Evolutionary conservation across 1,140 invertebrate species (phyloP).

Genomic region (Ceratina calcarata): DNA sequence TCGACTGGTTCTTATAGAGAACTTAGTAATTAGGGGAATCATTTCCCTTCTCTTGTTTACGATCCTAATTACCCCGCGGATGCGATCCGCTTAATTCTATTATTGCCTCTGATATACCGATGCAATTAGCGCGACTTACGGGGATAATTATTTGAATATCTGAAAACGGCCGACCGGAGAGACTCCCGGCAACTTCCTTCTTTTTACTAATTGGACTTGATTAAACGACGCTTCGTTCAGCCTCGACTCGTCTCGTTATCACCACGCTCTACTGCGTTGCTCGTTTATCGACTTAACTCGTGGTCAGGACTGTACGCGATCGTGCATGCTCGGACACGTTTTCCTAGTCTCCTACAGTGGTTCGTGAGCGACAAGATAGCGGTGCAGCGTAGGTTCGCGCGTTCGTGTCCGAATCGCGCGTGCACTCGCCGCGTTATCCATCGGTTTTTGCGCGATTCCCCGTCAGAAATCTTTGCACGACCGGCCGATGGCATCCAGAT

Average conservation of each 20-base stretch:
- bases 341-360: slow-evolving; percentile 65
- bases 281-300: slow-evolving; percentile 70
- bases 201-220: not conserved
- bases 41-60: not conserved
- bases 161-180: not conserved
- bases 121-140: not conserved
- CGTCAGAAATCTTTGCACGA: slow-evolving; percentile 57
- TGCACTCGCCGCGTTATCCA: slow-evolving; percentile 23
- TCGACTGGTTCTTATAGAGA: not conserved
- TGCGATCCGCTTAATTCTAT: not conserved
- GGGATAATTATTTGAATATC: not conserved
- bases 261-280: not conserved
- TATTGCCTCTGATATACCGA: not conserved
- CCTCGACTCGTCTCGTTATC: not conserved
- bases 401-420: slow-evolving; percentile 44
- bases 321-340: slow-evolving; percentile 74
- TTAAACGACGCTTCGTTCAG: not conserved
- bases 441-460: slow-evolving; percentile 56
- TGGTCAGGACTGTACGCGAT: slow-evolving; percentile 69
- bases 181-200: no score
- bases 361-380: slow-evolving; percentile 33
- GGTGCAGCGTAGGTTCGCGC: slow-evolving; percentile 16
- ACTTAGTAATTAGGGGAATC: not conserved
- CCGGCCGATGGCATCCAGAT: slow-evolving; percentile 54
- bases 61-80: not conserved